Base-by-base conservation (phyloP, 2,888 invertebrate genomes). In the Napeogenes inachia region DNA sequence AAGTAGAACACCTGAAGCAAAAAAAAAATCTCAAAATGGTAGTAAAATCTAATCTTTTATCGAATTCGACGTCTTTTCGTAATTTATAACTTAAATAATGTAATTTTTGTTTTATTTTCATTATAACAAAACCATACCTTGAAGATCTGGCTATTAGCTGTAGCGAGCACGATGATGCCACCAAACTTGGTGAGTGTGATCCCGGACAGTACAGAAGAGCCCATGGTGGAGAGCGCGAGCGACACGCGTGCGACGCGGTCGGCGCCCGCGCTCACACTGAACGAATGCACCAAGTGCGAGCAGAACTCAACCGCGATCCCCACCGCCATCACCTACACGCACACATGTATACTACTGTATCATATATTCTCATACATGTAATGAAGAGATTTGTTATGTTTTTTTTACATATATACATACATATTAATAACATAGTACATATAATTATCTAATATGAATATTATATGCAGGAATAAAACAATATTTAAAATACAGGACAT, bases 221-320 rank as follows among this genome's bases (percentile, higher is more conserved):
- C 99, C 96, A 99, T 98, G 77, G 94, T 94, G 13, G 95, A 93
- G 38, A 99, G 91, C 2, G 98, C 94, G 76, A 96, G 95, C 0
- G 95, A 92, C 0, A 98, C 96, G 71, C 98, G 92, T 64, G 93
- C 92, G 38, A 95, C 92, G 68, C 96, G 92, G 33, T 62, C 61
- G 32, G 50, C 71, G 5, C 94, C 93, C 88, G 54, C 94, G 92
- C 63, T 92, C 60, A 95, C 92, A 58, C 97, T 97, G 91, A 98
- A 99, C 64, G 96, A 95, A 84, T 98, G 96, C 66, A 98, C 98
- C 73, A 99, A 92, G 91, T 99, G 99, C 68, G 98, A 98, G 85
- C 98, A 99, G 90, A 99, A 99, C 90, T 99, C 99, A 50, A 99
- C 99, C 13, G 98, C 95, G 69, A 99, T 99, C 56, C 99, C 99